Percentiles rank a stretch among this genome's conserved stretches.
Evolutionary conservation across 2,888 invertebrate genomes (phyloP).

Genomic region (Lasius platythorax): DNA sequence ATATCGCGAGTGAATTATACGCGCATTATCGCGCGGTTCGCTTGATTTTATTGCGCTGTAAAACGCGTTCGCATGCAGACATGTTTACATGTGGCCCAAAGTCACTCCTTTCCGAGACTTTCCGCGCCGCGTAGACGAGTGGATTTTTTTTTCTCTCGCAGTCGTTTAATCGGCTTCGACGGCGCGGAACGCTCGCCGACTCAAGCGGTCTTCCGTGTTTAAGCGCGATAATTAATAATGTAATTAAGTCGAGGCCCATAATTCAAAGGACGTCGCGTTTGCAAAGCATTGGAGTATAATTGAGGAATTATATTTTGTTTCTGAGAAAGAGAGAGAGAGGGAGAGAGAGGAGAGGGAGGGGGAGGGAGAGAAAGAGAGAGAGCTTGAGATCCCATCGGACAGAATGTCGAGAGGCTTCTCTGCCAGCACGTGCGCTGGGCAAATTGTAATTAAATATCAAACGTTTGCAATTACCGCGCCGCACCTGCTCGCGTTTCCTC

Average conservation of each 20-base stretch:
- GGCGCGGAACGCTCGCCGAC: conserved; percentile 1
- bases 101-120: neutral
- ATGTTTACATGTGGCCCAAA: conserved; percentile 23
- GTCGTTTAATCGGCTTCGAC: conserved; percentile 31
- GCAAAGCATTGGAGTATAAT: conserved; percentile 75
- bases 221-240: conserved; percentile 77
- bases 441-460: conserved; percentile 84
- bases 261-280: conserved; percentile 71
- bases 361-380: conserved; percentile 32
- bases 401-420: conserved; percentile 69
- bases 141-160: neutral
- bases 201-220: conserved; percentile 61
- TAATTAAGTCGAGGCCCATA: conserved; percentile 76
- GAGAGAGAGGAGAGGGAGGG: neutral
- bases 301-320: conserved; percentile 82
- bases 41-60: conserved; percentile 36
- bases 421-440: conserved; percentile 49
- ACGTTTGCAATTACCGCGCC: conserved; percentile 81
- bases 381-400: conserved; percentile 77
- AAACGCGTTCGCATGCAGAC: conserved; percentile 25
- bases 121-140: neutral
- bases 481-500: conserved; percentile 70
- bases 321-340: conserved; percentile 66
- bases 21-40: conserved; percentile 31
- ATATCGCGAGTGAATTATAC: conserved; percentile 25